These are phyloP conservation scores for Peromyscus aztecus DNA, from an alignment of 2,797 vertebrate genomes.

Conservation along the genomic window DNA sequence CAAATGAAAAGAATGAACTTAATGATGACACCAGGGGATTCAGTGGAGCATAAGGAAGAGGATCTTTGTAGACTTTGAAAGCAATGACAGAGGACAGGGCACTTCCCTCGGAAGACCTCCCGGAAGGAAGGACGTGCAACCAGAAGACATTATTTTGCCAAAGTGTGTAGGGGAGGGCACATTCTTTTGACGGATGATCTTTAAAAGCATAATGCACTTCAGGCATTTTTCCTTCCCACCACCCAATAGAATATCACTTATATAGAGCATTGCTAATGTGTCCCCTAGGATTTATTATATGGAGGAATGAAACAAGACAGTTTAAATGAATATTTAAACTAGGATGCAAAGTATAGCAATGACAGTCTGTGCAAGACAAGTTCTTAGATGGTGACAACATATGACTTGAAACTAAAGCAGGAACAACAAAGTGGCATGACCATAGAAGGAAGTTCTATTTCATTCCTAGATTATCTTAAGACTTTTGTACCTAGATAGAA, in stretches of 20 bases:
- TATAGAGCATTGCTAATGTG: not conserved
- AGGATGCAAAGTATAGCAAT: not conserved
- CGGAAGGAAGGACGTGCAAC: not conserved
- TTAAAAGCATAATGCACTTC: not conserved
- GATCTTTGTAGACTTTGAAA: not conserved
- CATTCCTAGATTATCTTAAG: not conserved
- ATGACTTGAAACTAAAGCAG: not conserved
- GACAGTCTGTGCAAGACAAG: not conserved
- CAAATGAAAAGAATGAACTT: not conserved
- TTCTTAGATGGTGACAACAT: not conserved
- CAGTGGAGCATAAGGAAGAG: not conserved
- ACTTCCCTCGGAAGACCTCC: not conserved
- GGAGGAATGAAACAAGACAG: not conserved
- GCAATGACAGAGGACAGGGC: not conserved
- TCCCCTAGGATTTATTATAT: not conserved
- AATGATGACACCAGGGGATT: not conserved
- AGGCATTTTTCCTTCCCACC: not conserved
- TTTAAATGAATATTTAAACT: not conserved
- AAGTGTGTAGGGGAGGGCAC: fast-evolving
- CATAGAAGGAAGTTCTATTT: not conserved
- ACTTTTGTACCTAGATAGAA: not conserved
- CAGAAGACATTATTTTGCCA: not conserved
- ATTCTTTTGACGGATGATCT: not conserved
- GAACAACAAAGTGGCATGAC: not conserved
- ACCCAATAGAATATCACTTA: not conserved